Base-by-base conservation (phyloP, 2,888 invertebrate species). In the Morpho achilles region DNA sequence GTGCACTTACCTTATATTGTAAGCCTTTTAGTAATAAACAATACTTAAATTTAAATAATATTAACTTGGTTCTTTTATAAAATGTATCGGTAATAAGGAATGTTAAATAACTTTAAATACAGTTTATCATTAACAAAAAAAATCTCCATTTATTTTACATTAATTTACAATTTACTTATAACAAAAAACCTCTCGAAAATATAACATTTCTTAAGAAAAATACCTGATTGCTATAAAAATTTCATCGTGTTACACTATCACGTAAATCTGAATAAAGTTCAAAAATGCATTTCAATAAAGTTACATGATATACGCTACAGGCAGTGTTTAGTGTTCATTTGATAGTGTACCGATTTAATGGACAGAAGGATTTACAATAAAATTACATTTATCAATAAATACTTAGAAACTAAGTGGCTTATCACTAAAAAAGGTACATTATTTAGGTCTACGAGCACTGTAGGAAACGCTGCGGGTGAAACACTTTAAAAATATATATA, bases 141-240 rank as follows among this genome's bases (percentile, higher is more conserved):
- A 87, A 85, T 87, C 82, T 86, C 85, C 77, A 73, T 90, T 90
- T 87, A 88, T 88, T 90, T 88, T 89, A 90, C 90, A 89, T 87
- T 85, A 88, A 82, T 90, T 89, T 89, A 89, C 88, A 90, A 82
- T 75, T 76, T 76, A 84, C 79, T 83, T 83, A 83, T 72, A 69
- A 75, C 77, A 74, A 79, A 78, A 80, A 86, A 82, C 80, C 77
- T 82, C 79, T 84, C 75, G 79, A 81, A 84, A 76, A 82, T 80
- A 82, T 85, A 87, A 87, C 85, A 84, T 85, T 82, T 79, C 77
- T 78, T 59, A 45, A 45, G 41, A 74, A 77, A 71, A 73, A 70
- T 74, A 76, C 69, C 75, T 76, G 73, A 76, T 74, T 72, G 73
- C 72, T 71, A 73, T 69, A 70, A 57, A 60, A 50, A 23, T 49